Conservation (phyloP, 2,113 vertebrate species). For the Lontra canadensis region DNA sequence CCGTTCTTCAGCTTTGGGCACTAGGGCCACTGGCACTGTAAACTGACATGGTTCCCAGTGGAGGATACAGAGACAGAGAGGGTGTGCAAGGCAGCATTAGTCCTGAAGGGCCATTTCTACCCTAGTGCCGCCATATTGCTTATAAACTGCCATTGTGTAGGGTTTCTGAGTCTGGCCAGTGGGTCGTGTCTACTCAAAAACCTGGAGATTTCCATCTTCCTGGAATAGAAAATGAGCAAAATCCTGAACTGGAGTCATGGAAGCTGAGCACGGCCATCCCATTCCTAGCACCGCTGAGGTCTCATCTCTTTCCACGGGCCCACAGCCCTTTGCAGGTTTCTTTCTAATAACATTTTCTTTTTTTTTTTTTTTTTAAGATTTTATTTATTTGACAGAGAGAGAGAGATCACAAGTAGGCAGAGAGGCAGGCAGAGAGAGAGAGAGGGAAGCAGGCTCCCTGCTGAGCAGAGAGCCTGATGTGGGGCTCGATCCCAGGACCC, state of each 20-base stretch:
- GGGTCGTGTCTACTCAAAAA: not conserved
- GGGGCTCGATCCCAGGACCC: too few relatives aligned
- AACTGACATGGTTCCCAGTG: not conserved
- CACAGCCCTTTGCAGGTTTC: not conserved
- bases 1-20: not conserved
- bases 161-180: not conserved
- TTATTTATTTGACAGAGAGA: too few relatives aligned
- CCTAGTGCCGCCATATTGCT: not conserved
- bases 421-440: too few relatives aligned
- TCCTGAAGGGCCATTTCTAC: not conserved
- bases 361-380: too few relatives aligned
- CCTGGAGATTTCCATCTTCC: not conserved
- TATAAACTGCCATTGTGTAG: too few relatives aligned
- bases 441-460: too few relatives aligned
- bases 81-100: not conserved
- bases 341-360: not conserved
- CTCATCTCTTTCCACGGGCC: not conserved
- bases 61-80: not conserved
- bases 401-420: too few relatives aligned
- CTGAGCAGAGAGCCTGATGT: too few relatives aligned
- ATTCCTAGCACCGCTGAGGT: not conserved
- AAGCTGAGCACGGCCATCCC: accelerated
- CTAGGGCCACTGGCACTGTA: not conserved
- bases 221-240: not conserved
- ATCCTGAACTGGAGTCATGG: not conserved